Evolutionary conservation across 2,888 invertebrate species (phyloP).

Genomic region (Micropterix aruncella): DNA sequence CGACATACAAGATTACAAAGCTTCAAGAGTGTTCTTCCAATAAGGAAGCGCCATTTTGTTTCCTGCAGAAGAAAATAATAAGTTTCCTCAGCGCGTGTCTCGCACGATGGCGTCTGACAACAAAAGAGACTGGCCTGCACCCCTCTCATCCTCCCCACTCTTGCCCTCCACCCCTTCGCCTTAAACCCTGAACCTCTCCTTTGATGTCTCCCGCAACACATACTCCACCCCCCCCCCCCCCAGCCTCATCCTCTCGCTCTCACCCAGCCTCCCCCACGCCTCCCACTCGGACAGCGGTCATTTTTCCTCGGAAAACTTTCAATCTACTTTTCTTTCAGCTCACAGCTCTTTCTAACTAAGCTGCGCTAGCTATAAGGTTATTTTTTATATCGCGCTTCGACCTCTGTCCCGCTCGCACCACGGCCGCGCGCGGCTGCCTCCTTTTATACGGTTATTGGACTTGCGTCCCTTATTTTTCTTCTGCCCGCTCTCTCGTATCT

Average conservation of each 20-base stretch:
- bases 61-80: background rate
- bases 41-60: background rate
- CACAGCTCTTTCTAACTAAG: constrained; percentile 11
- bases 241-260: constrained; percentile 11
- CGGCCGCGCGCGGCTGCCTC: background rate
- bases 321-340: constrained; percentile 22
- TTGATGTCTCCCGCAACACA: constrained; percentile 2
- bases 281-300: constrained; percentile 35
- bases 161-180: constrained; percentile 6
- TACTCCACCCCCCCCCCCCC: constrained; percentile 6
- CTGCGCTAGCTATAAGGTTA: background rate
- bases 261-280: constrained; percentile 13
- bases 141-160: constrained; percentile 4
- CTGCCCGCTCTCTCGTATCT: no score
- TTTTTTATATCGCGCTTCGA: no score
- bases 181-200: constrained; percentile 8
- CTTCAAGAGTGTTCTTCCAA: background rate
- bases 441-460: background rate
- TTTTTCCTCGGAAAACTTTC: constrained; percentile 32
- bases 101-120: background rate
- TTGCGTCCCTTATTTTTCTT: no score
- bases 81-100: background rate
- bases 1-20: no score
- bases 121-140: constrained; percentile 1
- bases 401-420: no score